Base-by-base conservation (phyloP, 2,888 invertebrate genomes). In the Ichneumoninae sp. region DNA sequence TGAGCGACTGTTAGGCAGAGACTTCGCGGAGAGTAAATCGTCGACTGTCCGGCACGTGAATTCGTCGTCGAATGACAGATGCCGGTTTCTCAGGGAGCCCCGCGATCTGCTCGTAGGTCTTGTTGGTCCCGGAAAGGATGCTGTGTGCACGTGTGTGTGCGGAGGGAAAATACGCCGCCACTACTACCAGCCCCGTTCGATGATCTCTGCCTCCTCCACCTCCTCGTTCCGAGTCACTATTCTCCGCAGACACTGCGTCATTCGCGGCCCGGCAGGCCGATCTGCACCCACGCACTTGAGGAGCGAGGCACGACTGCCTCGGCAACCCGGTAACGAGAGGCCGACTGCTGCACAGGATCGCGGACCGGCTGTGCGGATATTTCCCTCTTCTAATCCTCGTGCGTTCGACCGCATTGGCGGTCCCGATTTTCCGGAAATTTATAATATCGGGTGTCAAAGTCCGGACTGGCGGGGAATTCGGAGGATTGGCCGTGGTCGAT, bases 51-150 rank as follows among this genome's bases (percentile, higher is more conserved):
- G 85, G 85, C 85, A 69, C 88, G 88, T 88, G 84, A 88, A 88
- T 82, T 85, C 87, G 87, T 87, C 87, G 82, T 81, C 88, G 90
- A 91, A 88, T 91, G 91, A 91, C 89, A 90, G 89, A 89, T 89
- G 87, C 83, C 83, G 86, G 82, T 85, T 85, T 85, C 75, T 70
- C 80, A 26, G 65, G 16, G 54, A 26, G 33, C 26, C 26, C 65
- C 40, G 30, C 74, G 74, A 65, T 65, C 74, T 50, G 13, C 7
- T 52, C 54, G 19, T 22, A 22, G 40, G n/a, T 19, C n/a, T 36
- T 26, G 30, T n/a, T n/a, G 40, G 47, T 30, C 22, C 22, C 4
- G 8, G 3, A 3, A 36, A 36, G 75, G 75, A 75, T 75, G 66
- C 74, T 75, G 65, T 22, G 36, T 36, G 50, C 6, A 33, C 50